These are phyloP conservation scores for Platichthys flesus DNA, from an alignment of 2,113 vertebrate species.

Conservation along the genomic window DNA sequence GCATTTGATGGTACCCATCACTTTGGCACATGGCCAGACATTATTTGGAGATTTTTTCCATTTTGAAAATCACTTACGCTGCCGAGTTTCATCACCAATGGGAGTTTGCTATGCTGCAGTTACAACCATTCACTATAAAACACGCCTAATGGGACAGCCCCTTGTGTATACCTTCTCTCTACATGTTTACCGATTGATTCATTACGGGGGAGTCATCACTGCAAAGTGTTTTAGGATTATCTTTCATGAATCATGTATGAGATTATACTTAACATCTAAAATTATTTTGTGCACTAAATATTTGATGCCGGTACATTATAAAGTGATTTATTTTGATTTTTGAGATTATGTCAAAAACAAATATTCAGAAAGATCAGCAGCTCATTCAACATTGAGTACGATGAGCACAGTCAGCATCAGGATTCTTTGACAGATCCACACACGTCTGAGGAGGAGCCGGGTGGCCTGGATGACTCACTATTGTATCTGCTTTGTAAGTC, in stretches of 20 bases:
- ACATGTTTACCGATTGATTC: neutral
- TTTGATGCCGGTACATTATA: too few relatives aligned
- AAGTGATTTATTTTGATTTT: too few relatives aligned
- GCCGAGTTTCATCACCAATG: constrained; percentile 4
- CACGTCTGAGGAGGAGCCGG: constrained; percentile 22
- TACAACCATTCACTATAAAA: neutral
- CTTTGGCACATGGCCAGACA: constrained; percentile 33
- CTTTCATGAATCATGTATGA: neutral
- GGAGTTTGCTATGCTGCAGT: neutral
- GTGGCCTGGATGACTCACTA: constrained; percentile 5
- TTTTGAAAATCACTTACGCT: constrained; percentile 16
- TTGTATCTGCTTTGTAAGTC: constrained; percentile 6
- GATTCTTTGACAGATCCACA: constrained; percentile 33
- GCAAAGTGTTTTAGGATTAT: neutral
- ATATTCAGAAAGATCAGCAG: neutral
- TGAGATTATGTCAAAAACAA: neutral
- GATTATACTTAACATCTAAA: neutral
- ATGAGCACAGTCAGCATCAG: constrained; percentile 6
- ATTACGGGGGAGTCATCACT: neutral
- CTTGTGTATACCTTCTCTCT: neutral
- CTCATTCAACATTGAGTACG: neutral
- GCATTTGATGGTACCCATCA: constrained; percentile 20
- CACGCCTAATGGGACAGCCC: neutral
- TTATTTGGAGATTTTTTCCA: constrained; percentile 29
- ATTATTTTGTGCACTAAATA: too few relatives aligned